Evolutionary conservation across 2,888 invertebrate species (phyloP).

Genomic region (Phalangium opilio): DNA sequence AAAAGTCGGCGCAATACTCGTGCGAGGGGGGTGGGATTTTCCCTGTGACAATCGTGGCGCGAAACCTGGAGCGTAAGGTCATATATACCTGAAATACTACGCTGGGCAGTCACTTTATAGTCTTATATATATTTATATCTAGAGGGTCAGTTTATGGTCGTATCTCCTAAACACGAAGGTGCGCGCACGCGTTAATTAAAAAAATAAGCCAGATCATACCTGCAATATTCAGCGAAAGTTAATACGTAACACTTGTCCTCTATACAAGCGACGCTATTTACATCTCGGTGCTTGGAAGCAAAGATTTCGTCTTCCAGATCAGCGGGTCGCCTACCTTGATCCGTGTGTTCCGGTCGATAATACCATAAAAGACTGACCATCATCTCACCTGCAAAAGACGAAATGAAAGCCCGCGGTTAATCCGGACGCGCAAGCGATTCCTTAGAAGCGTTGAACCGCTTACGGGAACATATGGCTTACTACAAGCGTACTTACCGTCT

Average conservation of each 20-base stretch:
- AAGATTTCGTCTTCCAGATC: constrained; percentile 85
- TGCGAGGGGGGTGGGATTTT: too few species aligned
- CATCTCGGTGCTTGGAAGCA: constrained; percentile 86
- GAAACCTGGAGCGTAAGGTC: too few species aligned
- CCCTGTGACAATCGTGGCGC: too few species aligned
- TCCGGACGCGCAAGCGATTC: background rate
- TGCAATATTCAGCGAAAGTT: constrained; percentile 89
- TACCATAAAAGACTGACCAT: constrained; percentile 95
- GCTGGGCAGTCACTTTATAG: too few species aligned
- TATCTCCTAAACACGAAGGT: too few species aligned
- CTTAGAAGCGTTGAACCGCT: background rate
- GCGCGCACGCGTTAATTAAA: too few species aligned
- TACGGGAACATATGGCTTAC: background rate
- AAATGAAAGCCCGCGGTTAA: background rate
- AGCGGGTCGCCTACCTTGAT: constrained; percentile 59
- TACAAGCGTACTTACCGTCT: constrained; percentile 49
- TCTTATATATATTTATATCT: too few species aligned
- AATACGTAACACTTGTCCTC: constrained; percentile 95
- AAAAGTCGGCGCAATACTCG: too few species aligned
- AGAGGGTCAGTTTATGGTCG: too few species aligned
- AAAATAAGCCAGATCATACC: too few species aligned
- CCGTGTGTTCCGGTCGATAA: constrained; percentile 92
- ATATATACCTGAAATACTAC: too few species aligned
- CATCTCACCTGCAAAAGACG: constrained; percentile 60
- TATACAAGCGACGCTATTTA: constrained; percentile 90